phyloP scores from a whole-genome alignment of 2,797 vertebrate species.

The Amazona finschi region DNA sequence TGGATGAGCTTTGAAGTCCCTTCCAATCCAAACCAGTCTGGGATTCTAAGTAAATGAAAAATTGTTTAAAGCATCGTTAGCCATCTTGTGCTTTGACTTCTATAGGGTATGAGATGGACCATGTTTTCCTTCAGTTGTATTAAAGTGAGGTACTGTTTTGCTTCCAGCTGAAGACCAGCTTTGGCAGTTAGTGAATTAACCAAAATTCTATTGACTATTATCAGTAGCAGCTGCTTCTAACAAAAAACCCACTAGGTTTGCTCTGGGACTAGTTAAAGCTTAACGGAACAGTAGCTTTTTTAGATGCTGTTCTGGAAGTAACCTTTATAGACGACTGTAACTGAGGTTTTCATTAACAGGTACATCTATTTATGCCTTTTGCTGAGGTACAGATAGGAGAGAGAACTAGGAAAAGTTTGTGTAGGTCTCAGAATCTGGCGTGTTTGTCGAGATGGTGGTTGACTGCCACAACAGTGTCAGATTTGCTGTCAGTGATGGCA shows the following conservation, averaged over 20 bases:
- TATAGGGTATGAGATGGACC: not conserved
- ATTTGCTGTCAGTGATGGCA: not conserved
- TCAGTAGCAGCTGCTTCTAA: not conserved
- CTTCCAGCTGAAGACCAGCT: not conserved
- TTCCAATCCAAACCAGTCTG: not conserved
- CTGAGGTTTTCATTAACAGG: not conserved
- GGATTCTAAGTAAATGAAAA: not conserved
- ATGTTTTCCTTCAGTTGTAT: not conserved
- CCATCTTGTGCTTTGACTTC: not conserved
- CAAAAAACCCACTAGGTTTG: not conserved
- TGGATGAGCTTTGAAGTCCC: not conserved
- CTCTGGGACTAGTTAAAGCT: not conserved
- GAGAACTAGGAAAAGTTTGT: not conserved
- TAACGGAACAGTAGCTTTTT: not conserved
- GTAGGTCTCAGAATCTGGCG: not conserved
- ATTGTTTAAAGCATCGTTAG: not conserved
- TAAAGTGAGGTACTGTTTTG: not conserved
- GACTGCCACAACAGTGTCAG: not conserved
- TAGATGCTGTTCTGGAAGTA: not conserved
- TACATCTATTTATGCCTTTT: not conserved
- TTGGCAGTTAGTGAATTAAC: not conserved
- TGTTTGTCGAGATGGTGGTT: rapidly evolving
- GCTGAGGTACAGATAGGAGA: not conserved
- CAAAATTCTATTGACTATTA: not conserved
- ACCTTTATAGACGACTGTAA: not conserved